These are phyloP conservation scores for Amphiprion ocellaris DNA, from an alignment of 2,113 vertebrate species.

Conservation along the genomic window DNA sequence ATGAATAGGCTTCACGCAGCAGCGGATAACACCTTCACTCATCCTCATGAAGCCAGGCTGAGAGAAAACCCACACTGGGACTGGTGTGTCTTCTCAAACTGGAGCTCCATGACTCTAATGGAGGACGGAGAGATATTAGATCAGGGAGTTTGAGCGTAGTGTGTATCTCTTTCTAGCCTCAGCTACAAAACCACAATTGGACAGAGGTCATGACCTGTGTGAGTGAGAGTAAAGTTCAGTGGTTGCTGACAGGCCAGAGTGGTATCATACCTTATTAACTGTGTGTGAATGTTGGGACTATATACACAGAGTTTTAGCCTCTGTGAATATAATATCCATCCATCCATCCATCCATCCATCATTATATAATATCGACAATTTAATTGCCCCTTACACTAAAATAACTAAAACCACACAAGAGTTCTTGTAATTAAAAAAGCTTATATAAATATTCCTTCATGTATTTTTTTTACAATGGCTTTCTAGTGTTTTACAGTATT, in stretches of 20 bases:
- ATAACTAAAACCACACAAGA: no score
- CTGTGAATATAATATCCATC: no score
- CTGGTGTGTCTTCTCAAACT: conserved; percentile 26
- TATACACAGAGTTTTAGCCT: not conserved
- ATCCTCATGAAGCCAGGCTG: conserved; percentile 42
- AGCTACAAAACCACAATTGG: conserved; percentile 57
- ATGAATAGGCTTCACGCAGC: conserved; percentile 5
- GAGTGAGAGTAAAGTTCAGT: conserved; percentile 44
- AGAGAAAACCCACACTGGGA: conserved; percentile 14
- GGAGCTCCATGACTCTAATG: conserved; percentile 56
- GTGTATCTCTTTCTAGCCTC: conserved; percentile 48
- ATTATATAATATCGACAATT: no score
- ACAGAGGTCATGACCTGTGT: conserved; percentile 51
- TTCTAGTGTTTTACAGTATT: no score
- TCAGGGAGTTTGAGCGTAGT: conserved; percentile 34
- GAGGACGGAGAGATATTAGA: conserved; percentile 37
- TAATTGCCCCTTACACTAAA: no score
- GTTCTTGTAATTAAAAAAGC: no score
- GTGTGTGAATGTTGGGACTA: not conserved
- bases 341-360: no score
- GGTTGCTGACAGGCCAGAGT: conserved; percentile 7
- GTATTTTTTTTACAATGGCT: no score
- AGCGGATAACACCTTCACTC: conserved; percentile 27
- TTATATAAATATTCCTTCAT: no score
- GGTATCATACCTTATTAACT: conserved; percentile 8